phyloP scores from a whole-genome alignment of 2,888 invertebrate genomes.

The Stenolophus ochropezus region DNA sequence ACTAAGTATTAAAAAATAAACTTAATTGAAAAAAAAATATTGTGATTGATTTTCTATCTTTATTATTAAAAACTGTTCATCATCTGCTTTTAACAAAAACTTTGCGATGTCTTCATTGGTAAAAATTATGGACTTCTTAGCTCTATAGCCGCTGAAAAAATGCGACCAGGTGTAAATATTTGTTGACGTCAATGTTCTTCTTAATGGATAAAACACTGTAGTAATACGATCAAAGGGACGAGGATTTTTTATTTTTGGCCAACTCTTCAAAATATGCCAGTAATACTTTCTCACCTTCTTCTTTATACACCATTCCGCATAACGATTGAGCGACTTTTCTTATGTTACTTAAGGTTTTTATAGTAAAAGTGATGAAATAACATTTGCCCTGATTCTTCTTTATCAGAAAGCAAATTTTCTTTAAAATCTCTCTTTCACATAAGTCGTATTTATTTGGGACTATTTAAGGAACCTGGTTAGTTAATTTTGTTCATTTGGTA shows the following conservation, averaged over 20 bases:
- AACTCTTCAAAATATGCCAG: no score
- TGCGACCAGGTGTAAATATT: constrained; percentile 40
- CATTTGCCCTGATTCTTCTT: no score
- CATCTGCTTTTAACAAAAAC: constrained; percentile 46
- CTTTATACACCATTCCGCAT: no score
- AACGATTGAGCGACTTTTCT: no score
- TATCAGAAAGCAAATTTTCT: no score
- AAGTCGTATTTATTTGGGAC: no score
- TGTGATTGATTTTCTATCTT: constrained; percentile 35
- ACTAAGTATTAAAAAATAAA: background rate
- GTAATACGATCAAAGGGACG: constrained; percentile 45
- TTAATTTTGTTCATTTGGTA: no score
- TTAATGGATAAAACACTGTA: constrained; percentile 43
- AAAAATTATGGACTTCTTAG: constrained; percentile 53
- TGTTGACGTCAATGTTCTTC: constrained; percentile 45
- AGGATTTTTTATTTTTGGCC: constrained; percentile 36
- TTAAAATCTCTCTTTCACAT: no score
- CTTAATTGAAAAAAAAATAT: background rate
- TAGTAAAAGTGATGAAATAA: no score
- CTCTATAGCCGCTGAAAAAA: constrained; percentile 48
- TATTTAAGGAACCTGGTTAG: no score
- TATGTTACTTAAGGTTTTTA: no score
- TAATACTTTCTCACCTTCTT: no score
- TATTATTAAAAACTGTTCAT: constrained; percentile 35
- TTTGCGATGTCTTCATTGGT: constrained; percentile 40